Evolutionary conservation across 2,113 vertebrate species (phyloP), one percentile per base, ranked within the genome.

Genomic region (Otus sunia): DNA sequence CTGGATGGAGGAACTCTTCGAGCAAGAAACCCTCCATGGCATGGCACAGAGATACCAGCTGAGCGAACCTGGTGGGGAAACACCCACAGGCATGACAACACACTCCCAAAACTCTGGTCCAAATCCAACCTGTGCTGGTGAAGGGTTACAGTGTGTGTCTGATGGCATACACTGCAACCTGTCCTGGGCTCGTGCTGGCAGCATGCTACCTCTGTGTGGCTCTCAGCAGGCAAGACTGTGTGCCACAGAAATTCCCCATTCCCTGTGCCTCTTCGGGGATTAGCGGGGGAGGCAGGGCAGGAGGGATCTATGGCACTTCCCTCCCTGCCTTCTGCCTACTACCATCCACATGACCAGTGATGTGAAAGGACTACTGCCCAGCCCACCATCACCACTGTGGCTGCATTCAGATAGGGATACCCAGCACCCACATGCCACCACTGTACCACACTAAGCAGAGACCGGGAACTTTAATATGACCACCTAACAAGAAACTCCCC

Each of bases 381-480:
- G 36, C 15, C 10, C 56, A 41, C 30, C 1, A 0, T 59, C 56
- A 79, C 26, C 56, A 59, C 22, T 4, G 0, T 34, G 39, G 56
- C 45, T 79, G 19, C 52, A 41, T 66, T 92, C 67, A 84, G 39
- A 27, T 5, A 47, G 37, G n/a, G 63, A 80, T 10, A 53, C 29
- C 11, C 14, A 60, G 37, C 1, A 2, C 21, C 27, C n/a, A 47
- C 0, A 0, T 71, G 22, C 41, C 26, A 62, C 41, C 62, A 26
- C 47, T 27, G 26, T 37, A 25, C 17, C 11, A n/a, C 47, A 10
- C 25, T 73, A 64, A 73, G 50, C 60, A 86, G 34, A 88, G 43
- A 52, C 12, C 1, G 1, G 20, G 45, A 71, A 53, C 63, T 67
- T 58, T 30, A 87, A 62, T 29, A 80, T 11, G 72, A 56, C 4